Conservation (phyloP, 2,113 vertebrate species). For the Halcyon senegalensis region DNA sequence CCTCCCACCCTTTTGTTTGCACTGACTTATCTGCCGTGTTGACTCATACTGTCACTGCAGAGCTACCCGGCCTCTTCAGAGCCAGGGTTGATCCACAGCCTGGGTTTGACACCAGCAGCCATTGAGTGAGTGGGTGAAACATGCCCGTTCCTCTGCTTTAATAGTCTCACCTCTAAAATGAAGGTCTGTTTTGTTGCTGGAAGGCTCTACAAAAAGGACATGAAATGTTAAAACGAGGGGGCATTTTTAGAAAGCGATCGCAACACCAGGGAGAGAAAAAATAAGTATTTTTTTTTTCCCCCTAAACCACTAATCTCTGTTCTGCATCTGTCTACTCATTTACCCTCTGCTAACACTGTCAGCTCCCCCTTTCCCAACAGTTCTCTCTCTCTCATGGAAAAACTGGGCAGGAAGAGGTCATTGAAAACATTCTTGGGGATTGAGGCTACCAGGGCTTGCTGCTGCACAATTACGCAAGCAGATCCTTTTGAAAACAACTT, state of each 20-base stretch:
- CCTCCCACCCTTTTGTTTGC: conserved; percentile 6
- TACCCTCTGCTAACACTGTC: conserved; percentile 1
- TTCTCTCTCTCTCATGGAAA: conserved; percentile 36
- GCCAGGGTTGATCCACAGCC: neutral
- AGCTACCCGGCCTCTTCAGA: neutral
- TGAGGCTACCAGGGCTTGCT: conserved; percentile 38
- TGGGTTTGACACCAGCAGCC: neutral
- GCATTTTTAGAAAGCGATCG: neutral
- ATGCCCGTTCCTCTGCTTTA: neutral
- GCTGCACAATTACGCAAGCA: conserved; percentile 57
- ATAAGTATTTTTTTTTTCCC: fast-evolving
- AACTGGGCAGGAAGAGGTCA: conserved; percentile 52
- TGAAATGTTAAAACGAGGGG: neutral
- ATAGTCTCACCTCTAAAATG: neutral
- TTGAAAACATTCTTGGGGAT: conserved; percentile 58
- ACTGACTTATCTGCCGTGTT: neutral
- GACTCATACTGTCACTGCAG: neutral
- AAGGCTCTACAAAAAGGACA: neutral
- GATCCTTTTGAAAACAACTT: conserved; percentile 64
- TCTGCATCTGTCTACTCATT: conserved; percentile 34
- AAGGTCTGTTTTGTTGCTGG: neutral
- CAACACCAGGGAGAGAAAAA: neutral
- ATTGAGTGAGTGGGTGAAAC: neutral
- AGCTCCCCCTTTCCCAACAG: neutral
- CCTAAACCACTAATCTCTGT: neutral